A percentile compares a stretch with the other conserved stretches of the same genome.
phyloP scores from a whole-genome alignment of 1,140 invertebrate species.

The Leptinotarsa defecta region DNA sequence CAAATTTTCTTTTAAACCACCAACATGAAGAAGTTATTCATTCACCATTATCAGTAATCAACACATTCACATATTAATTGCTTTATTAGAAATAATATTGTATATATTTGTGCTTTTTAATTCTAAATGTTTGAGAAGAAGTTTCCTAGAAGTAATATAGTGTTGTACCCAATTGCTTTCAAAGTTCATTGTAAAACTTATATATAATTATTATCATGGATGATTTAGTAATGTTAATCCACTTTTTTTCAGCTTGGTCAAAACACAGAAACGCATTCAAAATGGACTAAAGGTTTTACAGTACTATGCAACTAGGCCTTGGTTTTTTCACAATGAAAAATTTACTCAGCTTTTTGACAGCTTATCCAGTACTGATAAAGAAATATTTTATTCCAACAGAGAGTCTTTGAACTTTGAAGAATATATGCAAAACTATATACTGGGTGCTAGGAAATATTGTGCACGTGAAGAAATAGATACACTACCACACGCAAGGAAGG shows the following conservation, averaged over 20 bases:
- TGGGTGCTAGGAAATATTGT: constrained; percentile 73
- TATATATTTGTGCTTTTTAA: too few species aligned
- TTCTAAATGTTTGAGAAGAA: too few species aligned
- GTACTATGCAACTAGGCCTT: constrained; percentile 85
- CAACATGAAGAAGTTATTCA: too few species aligned
- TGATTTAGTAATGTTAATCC: too few species aligned
- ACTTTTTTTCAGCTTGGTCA: constrained; percentile 63
- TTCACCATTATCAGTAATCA: too few species aligned
- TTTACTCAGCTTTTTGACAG: constrained; percentile 65
- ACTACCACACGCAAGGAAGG: constrained; percentile 68
- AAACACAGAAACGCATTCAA: constrained; percentile 67
- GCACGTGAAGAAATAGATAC: constrained; percentile 79
- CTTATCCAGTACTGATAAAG: constrained; percentile 65
- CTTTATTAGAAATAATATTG: too few species aligned
- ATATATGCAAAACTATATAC: constrained; percentile 73
- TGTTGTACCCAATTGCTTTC: too few species aligned
- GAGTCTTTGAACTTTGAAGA: constrained; percentile 67
- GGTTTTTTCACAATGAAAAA: constrained; percentile 79
- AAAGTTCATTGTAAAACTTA: too few species aligned
- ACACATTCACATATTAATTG: too few species aligned
- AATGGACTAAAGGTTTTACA: constrained; percentile 71
- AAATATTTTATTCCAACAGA: constrained; percentile 65
- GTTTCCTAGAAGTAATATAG: too few species aligned
- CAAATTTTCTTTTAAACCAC: too few species aligned
- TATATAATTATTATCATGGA: too few species aligned